Evolutionary conservation across 2,888 invertebrate species (phyloP).

Genomic region (Euzetes globulus): DNA sequence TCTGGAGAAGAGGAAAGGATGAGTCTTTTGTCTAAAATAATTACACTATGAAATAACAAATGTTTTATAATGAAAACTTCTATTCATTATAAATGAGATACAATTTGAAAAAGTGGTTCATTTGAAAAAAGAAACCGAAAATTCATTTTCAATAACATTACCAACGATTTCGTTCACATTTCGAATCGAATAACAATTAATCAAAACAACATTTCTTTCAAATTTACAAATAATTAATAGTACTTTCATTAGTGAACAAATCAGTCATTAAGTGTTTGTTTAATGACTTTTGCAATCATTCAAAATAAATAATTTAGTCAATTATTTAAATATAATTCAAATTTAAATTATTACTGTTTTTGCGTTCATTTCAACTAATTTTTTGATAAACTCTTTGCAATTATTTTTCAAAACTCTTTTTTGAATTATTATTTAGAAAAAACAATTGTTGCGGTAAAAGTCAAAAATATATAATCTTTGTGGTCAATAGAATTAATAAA

Average conservation of each 20-base stretch:
- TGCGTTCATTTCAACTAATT: background rate
- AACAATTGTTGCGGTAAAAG: background rate
- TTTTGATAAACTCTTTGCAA: background rate
- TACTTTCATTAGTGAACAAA: background rate
- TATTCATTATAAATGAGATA: background rate
- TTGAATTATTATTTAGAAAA: background rate
- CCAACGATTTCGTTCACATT: constrained; percentile 2
- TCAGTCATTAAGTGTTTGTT: background rate
- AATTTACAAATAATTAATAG: background rate
- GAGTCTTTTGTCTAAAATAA: no score
- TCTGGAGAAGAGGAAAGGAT: no score
- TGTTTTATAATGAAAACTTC: no score
- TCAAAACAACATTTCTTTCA: constrained; percentile 4
- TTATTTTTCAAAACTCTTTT: background rate
- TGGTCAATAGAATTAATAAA: no score
- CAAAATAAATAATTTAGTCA: background rate
- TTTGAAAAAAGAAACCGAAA: no score
- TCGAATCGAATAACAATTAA: background rate
- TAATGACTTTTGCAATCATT: background rate
- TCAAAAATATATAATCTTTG: background rate
- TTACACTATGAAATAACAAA: no score
- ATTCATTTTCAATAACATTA: constrained; percentile 5
- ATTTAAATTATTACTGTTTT: background rate
- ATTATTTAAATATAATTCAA: background rate
- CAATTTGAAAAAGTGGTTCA: background rate